phyloP scores from a whole-genome alignment of 2,113 vertebrate genomes.

The Barnardius zonarius region DNA sequence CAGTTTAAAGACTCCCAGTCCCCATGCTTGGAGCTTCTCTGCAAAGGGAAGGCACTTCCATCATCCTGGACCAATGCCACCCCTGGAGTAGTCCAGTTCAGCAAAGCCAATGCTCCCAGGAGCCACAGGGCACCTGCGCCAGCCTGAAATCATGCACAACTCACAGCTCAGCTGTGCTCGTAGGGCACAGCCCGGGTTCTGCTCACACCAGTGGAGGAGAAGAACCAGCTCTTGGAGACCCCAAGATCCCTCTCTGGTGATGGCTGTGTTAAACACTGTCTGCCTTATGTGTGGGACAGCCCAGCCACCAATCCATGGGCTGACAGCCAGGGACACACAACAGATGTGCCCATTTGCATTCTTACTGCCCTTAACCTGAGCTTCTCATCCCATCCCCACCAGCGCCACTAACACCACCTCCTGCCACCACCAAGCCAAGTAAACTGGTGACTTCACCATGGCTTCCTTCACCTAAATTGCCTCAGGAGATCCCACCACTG shows the following conservation, averaged over 20 bases:
- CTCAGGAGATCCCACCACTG: not conserved
- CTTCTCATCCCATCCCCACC: not conserved
- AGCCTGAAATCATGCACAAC: not conserved
- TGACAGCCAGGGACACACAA: not conserved
- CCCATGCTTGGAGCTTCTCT: not conserved
- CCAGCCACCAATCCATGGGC: not conserved
- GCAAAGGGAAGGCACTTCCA: not conserved
- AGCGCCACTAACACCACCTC: fast-evolving
- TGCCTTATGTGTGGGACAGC: fast-evolving
- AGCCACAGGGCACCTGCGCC: not conserved
- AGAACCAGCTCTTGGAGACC: not conserved
- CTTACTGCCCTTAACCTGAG: not conserved
- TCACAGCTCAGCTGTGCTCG: fast-evolving
- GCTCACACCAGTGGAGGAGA: fast-evolving
- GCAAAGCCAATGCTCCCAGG: too few relatives aligned
- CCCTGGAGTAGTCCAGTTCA: not conserved
- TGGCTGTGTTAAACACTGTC: not conserved
- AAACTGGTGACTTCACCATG: not conserved
- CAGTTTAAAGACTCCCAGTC: not conserved
- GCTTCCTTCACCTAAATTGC: conserved; percentile 42
- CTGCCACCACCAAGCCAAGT: not conserved
- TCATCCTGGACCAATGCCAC: not conserved
- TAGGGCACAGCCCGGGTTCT: not conserved
- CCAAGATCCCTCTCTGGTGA: not conserved
- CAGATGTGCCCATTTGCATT: fast-evolving